Base-by-base conservation (phyloP, 2,888 invertebrate species). In the Tolmerus cingulatus region DNA sequence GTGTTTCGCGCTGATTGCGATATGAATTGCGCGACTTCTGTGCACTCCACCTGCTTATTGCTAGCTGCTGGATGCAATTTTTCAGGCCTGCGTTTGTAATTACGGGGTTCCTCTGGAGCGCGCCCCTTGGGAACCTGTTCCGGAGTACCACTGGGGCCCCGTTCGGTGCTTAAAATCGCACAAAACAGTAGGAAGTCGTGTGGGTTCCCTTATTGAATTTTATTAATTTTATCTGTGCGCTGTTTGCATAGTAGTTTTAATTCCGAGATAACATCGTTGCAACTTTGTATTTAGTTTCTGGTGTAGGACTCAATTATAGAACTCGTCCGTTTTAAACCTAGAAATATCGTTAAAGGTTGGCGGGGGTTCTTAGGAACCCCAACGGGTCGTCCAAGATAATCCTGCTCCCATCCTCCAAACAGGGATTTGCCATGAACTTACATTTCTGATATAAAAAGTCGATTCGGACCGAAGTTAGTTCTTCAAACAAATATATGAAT, bases 21-120 rank as follows among this genome's bases (percentile, higher is more conserved):
- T 86, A 86, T 86, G 86, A 76, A 74, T 86, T 86, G 74, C 74
- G 86, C 76, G 86, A 86, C 86, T 86, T 86, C 86, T 86, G 86
- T 86, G 86, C 74, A 74, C 74, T 76, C 46, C 46, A 86, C 46
- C 66, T 66, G 66, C 66, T 46, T 81, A 81, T 86, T 86, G 74
- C 74, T 46, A 34, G 74, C 74, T 74, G 86, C 76, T 86, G 84
- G 57, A 84, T 37, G 81, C 55, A 81, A 81, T 81, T 81, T 81
- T 81, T 81, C 81, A 81, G 51, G 16, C 8, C 55, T 55, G 51
- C 81, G 81, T 55, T 51, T 55, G 55, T 51, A 81, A 81, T 81
- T 81, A 81, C 51, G 27, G 27, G 19, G 81, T 34, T 81, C 23
- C 51, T 27, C 51, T 14, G 46, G 55, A 30, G 51, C 34, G 27